Base-by-base conservation (phyloP, 1,140 invertebrate species). In the Polyergus mexicanus region DNA sequence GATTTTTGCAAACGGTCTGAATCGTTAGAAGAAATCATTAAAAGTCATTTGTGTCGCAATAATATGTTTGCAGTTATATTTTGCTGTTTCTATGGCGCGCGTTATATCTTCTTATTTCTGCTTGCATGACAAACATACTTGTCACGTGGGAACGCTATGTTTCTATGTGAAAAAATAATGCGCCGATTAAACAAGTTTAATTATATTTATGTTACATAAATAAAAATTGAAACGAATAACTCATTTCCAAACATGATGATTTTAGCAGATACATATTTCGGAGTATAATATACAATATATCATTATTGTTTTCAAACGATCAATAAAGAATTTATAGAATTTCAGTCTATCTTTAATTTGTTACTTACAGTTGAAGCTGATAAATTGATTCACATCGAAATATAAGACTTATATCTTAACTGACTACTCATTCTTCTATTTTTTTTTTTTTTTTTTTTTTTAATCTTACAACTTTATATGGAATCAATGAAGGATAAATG, bases 191-290 rank as follows among this genome's bases (percentile, higher is more conserved):
- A 47, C 22, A 32, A 47, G 44, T 51, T 10, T 32, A 32, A 28
- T 51, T 41, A n/a, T 1, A 16, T 32, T 32, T 69, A 41, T 41
- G 7, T 66, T 22, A 13, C 1, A 1, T 51, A 32, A 71, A 71
- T 13, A 32, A 28, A 47, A 19, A 32, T n/a, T 47, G 16, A 28
- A 47, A 47, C 0, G 47, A 19, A 63, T 63, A 19, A 47, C 11
- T 8, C 13, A 22, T 2, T 25, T 68, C 22, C 10, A 68, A 68
- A 25, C 5, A 0, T n/a, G 11, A 69, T 25, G 1, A 32, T 68
- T 68, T 16, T 4, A 69, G n/a, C n/a, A 22, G 38, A 47, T 69
- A 69, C 16, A 44, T 65, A 69, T 28, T 69, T 69, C 44, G 4
- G 44, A 47, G 13, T 69, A 16, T 25, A 5, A 25, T 2, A 22